Base-by-base conservation (phyloP, 2,888 invertebrate genomes). In the Drosophila atroscutellata region DNA sequence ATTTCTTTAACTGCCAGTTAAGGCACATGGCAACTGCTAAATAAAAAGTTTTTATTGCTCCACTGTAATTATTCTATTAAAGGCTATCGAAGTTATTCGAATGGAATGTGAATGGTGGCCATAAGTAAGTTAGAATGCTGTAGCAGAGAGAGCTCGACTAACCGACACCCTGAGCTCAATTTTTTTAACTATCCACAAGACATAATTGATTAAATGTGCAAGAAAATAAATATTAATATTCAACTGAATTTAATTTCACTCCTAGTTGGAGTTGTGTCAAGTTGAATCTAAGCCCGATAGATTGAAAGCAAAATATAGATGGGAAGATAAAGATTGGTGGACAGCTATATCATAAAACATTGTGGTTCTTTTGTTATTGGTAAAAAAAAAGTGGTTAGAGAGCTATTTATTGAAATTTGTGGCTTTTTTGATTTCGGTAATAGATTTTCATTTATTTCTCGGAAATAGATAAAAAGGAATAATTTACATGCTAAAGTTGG, bases 1-100 rank as follows among this genome's bases (percentile, higher is more conserved):
- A 50, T 62, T 59, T 49, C 28, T 58, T 62, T 49, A 58, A 75
- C 67, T 68, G 54, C 49, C 51, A 58, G 42, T 65, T 63, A 28
- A 15, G 5, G 63, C 56, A 59, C 49, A 37, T 61, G 42, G 26
- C 45, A 52, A 24, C 39, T 37, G 39, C 1, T 20, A 37, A 42
- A 42, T 9, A 26, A 51, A 51, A 28, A 15, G 51, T 30, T 54
- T 18, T 54, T 26, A 26, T 36, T 54, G 11, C 11, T 8, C 18
- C 18, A 30, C n/a, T 8, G n/a, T 51, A 28, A 28, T 45, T 45
- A 45, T 45, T 45, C 45, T 45, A 15, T 45, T 24, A 45, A 24
- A 45, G 8, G 24, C 45, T 15, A 26, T 45, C 24, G 45, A 45
- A 45, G 24, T 2, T 15, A 24, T 24, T 15, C 45, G 24, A 24